A percentile compares a stretch with the other conserved stretches of the same genome.
Evolutionary conservation across 2,113 vertebrate species (phyloP).

Genomic region (Rallus limicola): DNA sequence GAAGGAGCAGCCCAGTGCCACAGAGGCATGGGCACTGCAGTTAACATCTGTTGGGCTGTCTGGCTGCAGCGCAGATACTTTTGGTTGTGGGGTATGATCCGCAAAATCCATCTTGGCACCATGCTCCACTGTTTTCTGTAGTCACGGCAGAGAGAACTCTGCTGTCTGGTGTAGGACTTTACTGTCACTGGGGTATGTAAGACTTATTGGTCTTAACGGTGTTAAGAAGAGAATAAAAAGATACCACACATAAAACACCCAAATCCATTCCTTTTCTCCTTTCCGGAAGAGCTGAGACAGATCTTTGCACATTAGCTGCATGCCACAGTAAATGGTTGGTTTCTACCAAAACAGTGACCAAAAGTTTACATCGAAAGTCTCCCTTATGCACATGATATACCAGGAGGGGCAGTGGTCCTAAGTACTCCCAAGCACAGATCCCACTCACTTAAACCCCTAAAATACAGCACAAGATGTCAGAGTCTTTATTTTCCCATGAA

Average conservation of each 20-base stretch:
- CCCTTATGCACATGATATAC: background rate
- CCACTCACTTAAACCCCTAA: background rate
- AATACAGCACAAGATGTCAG: background rate
- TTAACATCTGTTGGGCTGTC: background rate
- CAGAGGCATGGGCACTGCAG: background rate
- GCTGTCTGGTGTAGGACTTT: background rate
- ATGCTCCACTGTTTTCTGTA: background rate
- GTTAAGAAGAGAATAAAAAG: background rate
- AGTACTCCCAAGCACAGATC: background rate
- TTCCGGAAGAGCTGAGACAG: background rate
- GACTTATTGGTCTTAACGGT: background rate
- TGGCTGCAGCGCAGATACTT: background rate
- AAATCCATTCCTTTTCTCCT: background rate
- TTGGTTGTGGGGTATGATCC: background rate
- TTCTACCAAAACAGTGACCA: background rate
- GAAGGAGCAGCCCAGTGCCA: accelerated
- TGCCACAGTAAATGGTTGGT: background rate
- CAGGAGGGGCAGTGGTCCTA: background rate
- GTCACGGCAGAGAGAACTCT: background rate
- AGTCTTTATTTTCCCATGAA: background rate
- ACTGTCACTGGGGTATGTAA: background rate
- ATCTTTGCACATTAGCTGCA: background rate
- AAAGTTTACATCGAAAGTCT: background rate
- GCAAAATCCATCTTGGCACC: background rate
- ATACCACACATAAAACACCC: background rate